These are phyloP conservation scores for Coleophora flavipennella DNA, from an alignment of 2,888 invertebrate genomes.

Conservation along the genomic window DNA sequence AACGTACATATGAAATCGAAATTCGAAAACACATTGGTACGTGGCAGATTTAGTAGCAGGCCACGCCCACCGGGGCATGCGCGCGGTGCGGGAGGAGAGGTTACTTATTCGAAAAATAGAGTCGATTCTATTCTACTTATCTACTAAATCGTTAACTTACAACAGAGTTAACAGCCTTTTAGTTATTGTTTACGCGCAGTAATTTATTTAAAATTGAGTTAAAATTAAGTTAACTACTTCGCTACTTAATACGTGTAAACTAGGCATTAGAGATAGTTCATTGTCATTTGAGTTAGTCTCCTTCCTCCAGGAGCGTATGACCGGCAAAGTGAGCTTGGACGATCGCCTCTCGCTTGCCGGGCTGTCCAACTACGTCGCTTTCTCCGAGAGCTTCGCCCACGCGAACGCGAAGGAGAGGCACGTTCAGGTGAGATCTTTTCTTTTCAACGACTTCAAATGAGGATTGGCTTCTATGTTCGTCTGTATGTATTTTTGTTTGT, in stretches of 20 bases:
- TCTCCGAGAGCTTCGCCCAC: conserved; percentile 14
- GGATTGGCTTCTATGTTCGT: no score
- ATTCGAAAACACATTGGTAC: no score
- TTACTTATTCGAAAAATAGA: no score
- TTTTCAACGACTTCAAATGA: background rate
- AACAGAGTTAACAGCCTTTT: background rate
- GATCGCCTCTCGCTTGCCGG: conserved; percentile 34
- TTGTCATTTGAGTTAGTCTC: background rate
- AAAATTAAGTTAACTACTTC: no score
- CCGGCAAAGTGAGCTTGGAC: conserved; percentile 31
- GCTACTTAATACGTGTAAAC: no score
- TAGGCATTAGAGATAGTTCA: background rate
- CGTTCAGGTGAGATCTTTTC: conserved; percentile 24
- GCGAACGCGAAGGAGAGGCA: conserved; percentile 18
- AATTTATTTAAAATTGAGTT: no score
- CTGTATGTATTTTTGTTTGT: no score
- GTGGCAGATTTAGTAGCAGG: background rate
- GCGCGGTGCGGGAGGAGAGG: no score
- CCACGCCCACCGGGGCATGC: background rate
- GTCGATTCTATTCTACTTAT: background rate
- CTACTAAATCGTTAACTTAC: background rate
- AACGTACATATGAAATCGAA: no score
- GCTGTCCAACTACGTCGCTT: conserved; percentile 32
- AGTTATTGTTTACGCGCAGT: no score
- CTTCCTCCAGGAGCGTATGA: conserved; percentile 48